Evolutionary conservation across 2,888 invertebrate genomes (phyloP).

Genomic region (Loripinus fragilis): DNA sequence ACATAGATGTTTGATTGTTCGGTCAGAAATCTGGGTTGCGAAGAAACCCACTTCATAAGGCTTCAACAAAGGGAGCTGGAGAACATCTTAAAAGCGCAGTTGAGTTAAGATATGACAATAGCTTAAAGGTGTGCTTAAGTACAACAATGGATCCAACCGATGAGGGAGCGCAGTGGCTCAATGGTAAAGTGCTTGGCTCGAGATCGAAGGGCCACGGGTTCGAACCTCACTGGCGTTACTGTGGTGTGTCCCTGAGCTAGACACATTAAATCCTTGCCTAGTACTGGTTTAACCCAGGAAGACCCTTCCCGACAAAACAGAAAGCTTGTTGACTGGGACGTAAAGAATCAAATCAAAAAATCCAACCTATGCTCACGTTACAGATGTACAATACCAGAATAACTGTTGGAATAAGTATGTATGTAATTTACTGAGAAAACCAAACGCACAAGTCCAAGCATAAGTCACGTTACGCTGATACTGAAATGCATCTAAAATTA

Average conservation of each 20-base stretch:
- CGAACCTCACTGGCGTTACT: no score
- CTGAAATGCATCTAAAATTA: not conserved
- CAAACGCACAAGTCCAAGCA: not conserved
- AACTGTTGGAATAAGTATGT: not conserved
- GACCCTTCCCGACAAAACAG: no score
- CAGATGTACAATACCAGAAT: not conserved
- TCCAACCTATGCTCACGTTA: not conserved
- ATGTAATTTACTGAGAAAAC: not conserved
- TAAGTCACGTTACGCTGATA: not conserved
- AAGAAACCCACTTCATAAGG: not conserved
- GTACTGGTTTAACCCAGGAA: no score
- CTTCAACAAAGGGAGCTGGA: not conserved
- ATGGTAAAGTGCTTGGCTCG: no score
- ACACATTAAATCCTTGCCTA: no score
- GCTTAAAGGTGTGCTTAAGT: not conserved
- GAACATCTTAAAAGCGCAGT: not conserved
- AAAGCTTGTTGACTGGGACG: no score
- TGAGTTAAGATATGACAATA: not conserved
- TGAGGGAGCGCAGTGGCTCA: no score
- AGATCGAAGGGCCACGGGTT: no score
- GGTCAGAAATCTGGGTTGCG: not conserved
- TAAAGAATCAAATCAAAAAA: no score
- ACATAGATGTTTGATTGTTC: not conserved
- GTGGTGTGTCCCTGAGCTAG: no score
- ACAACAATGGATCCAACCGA: not conserved